Evolutionary conservation across 2,113 vertebrate genomes (phyloP), one percentile per base, ranked within the genome.

Genomic region (Hippocampus mohnikei): DNA sequence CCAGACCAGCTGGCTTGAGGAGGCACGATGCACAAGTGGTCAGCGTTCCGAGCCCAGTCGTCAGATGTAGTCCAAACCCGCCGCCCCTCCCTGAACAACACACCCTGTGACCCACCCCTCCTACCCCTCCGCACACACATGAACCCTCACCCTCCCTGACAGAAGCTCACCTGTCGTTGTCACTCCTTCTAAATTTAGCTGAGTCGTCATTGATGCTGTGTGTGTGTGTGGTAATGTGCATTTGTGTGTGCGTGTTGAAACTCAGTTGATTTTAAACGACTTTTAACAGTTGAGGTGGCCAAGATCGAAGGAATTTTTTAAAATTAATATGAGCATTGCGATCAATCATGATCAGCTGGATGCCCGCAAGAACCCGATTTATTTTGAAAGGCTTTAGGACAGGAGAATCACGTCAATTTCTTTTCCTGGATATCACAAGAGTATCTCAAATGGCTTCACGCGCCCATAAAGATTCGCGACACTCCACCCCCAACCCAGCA

Each of bases 1-100:
- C 89, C 89, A 91, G 89, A 90, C 89, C 89, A 90, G 89, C 89
- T 91, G 89, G 89, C 88, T 89, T 91, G 75, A 44, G 72, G 55
- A 63, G 72, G 74, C 67, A 60, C 69, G 48, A 83, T 83, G 86
- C 87, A 77, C 70, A 76, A 71, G 76, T 72, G 88, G 87, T 81
- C 67, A 81, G 82, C 44, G 82, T 80, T 74, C 41, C 75, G 81
- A 82, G 85, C 80, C 81, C 70, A 81, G 50, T 77, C 77, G 81
- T 69, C 21, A 10, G 67, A 66, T 75, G 55, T 71, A 66, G 75
- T 58, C 52, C 37, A 69, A 70, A 48, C 73, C 52, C 69, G 37
- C 12, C 23, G 21, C 82, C 80, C 16, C 73, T 79, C 75, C 73
- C 73, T 69, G 25, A 40, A 37, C 58, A 37, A 52, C 59, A 52